A percentile compares a stretch with the other conserved stretches of the same genome.
phyloP scores from a whole-genome alignment of 2,888 invertebrate species.

The Agrochola lychnidis region DNA sequence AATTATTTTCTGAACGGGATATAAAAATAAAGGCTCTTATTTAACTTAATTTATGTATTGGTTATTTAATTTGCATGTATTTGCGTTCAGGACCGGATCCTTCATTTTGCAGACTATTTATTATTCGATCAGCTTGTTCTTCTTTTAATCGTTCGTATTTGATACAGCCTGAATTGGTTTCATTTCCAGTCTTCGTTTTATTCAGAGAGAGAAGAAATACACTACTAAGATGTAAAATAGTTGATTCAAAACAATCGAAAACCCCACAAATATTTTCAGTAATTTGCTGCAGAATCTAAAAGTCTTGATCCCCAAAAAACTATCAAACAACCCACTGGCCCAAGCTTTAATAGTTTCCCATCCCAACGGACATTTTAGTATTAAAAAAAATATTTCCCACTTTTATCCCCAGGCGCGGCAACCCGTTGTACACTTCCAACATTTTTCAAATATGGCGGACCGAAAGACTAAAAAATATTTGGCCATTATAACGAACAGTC shows the following conservation, averaged over 20 bases:
- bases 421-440: constrained; percentile 41
- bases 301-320: neutral
- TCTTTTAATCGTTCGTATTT: neutral
- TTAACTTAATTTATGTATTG: constrained; percentile 48
- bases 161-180: neutral
- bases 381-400: constrained; percentile 44
- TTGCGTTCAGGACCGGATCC: constrained; percentile 10
- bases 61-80: constrained; percentile 51
- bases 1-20: constrained; percentile 55
- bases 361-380: constrained; percentile 35
- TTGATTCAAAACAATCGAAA: neutral
- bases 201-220: neutral
- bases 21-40: constrained; percentile 30
- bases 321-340: neutral
- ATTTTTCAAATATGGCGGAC: constrained; percentile 62
- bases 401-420: constrained; percentile 21
- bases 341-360: constrained; percentile 30
- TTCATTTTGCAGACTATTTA: constrained; percentile 5
- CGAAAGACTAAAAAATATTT: constrained; percentile 58
- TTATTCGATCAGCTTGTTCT: neutral
- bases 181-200: too few relatives aligned
- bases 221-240: neutral
- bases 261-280: neutral
- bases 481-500: constrained; percentile 52
- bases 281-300: neutral